Evolutionary conservation across 1,140 invertebrate genomes (phyloP).

Genomic region (Ericerus pela): DNA sequence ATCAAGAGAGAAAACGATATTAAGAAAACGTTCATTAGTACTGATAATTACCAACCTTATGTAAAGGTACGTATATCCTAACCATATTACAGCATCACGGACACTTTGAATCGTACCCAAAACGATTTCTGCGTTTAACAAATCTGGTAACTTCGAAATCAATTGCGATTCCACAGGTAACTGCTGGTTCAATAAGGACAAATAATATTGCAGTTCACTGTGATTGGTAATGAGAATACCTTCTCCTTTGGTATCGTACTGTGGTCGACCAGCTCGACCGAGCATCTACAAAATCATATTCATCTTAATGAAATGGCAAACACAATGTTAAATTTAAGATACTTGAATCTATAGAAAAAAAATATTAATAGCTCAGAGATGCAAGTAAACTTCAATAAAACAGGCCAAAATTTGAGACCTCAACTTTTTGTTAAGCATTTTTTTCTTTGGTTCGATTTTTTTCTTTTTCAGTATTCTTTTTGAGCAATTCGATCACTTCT

Average conservation of each 20-base stretch:
- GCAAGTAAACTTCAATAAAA: no score
- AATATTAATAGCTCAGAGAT: no score
- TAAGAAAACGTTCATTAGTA: constrained; percentile 95
- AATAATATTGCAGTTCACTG: constrained; percentile 94
- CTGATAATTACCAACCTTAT: constrained; percentile 59
- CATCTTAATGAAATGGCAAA: no score
- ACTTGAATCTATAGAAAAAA: no score
- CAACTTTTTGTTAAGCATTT: no score
- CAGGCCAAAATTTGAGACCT: no score
- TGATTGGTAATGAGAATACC: constrained; percentile 99
- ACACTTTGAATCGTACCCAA: constrained; percentile 91
- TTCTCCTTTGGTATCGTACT: constrained; percentile 97
- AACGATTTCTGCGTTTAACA: constrained; percentile 96
- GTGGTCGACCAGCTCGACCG: constrained; percentile 90
- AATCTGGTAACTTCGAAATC: constrained; percentile 75
- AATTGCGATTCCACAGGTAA: constrained; percentile 77
- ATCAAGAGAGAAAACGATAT: constrained; percentile 16
- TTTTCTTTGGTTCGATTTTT: no score
- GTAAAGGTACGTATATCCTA: constrained; percentile 95
- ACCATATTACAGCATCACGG: constrained; percentile 86
- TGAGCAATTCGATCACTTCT: no score
- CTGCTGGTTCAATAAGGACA: constrained; percentile 95
- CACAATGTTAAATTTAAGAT: no score
- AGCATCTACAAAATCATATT: constrained; percentile 65
- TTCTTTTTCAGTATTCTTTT: no score